Conservation (phyloP, 2,797 vertebrate genomes). For the Graptemys geographica region DNA sequence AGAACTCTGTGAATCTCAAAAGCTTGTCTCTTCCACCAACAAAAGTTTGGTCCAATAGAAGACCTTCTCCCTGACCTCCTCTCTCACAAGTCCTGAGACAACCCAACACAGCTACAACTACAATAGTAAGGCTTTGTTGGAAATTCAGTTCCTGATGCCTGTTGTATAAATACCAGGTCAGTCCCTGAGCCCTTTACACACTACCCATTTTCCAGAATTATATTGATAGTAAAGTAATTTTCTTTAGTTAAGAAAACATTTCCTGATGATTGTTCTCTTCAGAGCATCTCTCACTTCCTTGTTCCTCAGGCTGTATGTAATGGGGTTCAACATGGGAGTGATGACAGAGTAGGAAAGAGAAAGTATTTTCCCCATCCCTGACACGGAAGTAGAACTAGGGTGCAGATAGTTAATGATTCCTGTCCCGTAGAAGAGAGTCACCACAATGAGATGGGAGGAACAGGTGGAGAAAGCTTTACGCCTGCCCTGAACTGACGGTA, state of each 20-base stretch:
- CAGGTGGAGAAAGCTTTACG: conserved; percentile 58
- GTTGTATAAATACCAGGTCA: background rate
- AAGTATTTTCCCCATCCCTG: conserved; percentile 32
- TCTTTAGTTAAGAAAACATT: background rate
- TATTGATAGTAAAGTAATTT: background rate
- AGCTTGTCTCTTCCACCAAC: no score
- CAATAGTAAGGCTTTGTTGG: no score
- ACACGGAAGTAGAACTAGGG: conserved; percentile 32
- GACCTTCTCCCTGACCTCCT: no score
- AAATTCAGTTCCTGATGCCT: background rate
- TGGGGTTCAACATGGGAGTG: conserved; percentile 59
- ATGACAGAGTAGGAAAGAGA: conserved; percentile 49
- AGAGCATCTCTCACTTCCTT: conserved; percentile 57
- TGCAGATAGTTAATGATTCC: conserved; percentile 48
- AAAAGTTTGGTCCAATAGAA: no score
- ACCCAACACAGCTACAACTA: no score
- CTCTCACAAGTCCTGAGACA: no score
- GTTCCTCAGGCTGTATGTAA: conserved; percentile 64
- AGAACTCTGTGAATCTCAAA: no score
- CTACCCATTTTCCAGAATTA: background rate
- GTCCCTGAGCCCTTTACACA: background rate
- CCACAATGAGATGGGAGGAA: conserved; percentile 37
- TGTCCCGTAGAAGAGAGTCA: conserved; percentile 41
- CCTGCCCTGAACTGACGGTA: conserved; percentile 1
- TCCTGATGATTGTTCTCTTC: background rate